A percentile compares a stretch with the other conserved stretches of the same genome.
phyloP scores from a whole-genome alignment of 2,797 vertebrate species.

The Coranthus polyacanthus region DNA sequence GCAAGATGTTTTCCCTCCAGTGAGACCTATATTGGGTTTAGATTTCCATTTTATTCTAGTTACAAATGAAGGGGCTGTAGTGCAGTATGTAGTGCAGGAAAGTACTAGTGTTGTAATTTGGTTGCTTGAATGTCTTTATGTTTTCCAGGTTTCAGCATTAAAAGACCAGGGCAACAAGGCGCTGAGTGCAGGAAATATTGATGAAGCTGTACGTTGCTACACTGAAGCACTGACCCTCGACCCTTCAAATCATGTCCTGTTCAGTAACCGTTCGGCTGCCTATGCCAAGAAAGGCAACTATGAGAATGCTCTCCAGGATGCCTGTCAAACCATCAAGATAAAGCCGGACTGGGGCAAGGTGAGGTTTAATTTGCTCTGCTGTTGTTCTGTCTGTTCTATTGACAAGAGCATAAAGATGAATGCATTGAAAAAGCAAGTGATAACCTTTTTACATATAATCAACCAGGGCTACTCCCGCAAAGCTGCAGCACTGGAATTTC shows the following conservation, averaged over 20 bases:
- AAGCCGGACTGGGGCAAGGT: slow-evolving; percentile 98
- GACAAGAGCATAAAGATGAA: too few species aligned
- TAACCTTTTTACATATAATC: slow-evolving; percentile 1
- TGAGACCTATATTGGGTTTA: background rate
- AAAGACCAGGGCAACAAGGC: slow-evolving; percentile 97
- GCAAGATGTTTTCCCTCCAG: slow-evolving; percentile 7
- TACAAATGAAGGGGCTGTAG: too few species aligned
- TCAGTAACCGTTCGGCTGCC: slow-evolving; percentile 91
- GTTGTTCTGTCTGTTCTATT: slow-evolving; percentile 32
- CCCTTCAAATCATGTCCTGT: slow-evolving; percentile 93
- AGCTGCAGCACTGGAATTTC: slow-evolving; percentile 93
- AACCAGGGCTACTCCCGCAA: slow-evolving; percentile 94
- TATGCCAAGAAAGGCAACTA: slow-evolving; percentile 90
- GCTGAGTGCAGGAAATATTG: slow-evolving; percentile 91
- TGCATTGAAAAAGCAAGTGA: too few species aligned
- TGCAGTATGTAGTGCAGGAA: background rate
- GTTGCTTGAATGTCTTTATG: background rate
- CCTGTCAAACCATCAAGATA: slow-evolving; percentile 92
- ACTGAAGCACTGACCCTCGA: slow-evolving; percentile 93
- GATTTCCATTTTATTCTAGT: too few species aligned
- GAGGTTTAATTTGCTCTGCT: slow-evolving; percentile 42
- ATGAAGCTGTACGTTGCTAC: slow-evolving; percentile 92
- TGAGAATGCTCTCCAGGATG: slow-evolving; percentile 90
- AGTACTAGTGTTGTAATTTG: background rate
- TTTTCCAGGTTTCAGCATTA: slow-evolving; percentile 89